These are phyloP conservation scores for Cuculus canorus DNA, from an alignment of 2,797 vertebrate genomes.

Conservation along the genomic window DNA sequence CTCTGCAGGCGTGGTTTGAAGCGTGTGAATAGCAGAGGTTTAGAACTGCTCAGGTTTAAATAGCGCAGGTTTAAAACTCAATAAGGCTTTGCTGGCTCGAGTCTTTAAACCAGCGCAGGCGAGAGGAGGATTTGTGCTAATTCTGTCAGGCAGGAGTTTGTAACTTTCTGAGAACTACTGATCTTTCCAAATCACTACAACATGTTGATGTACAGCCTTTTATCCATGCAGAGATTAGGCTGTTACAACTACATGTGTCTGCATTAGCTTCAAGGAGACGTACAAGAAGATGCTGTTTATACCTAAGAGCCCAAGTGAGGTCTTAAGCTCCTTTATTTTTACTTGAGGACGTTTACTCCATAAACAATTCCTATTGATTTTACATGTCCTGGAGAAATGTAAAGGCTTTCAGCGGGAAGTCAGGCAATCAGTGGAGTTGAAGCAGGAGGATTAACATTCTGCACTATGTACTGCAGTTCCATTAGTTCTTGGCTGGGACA, in stretches of 20 bases:
- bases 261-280: background rate
- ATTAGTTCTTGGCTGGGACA: conserved; percentile 41
- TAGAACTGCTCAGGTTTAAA: background rate
- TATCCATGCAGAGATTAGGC: conserved; percentile 8
- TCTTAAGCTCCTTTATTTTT: conserved; percentile 31
- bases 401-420: conserved; percentile 37
- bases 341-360: background rate
- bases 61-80: background rate
- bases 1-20: background rate
- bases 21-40: background rate
- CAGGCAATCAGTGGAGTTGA: conserved; percentile 32
- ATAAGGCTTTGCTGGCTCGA: background rate
- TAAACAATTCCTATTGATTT: conserved; percentile 24
- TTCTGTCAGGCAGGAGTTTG: background rate
- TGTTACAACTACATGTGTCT: background rate
- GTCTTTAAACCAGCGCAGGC: background rate
- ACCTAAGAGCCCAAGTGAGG: background rate
- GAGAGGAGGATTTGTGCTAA: conserved; percentile 43
- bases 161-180: conserved; percentile 15
- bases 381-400: background rate
- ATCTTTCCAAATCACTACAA: conserved; percentile 36
- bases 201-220: background rate
- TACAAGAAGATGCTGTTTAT: background rate
- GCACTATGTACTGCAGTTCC: conserved; percentile 29
- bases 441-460: conserved; percentile 53